A percentile compares a stretch with the other conserved stretches of the same genome.
Conservation (phyloP, 1,140 invertebrate species). For the Trichonephila inaurata region DNA sequence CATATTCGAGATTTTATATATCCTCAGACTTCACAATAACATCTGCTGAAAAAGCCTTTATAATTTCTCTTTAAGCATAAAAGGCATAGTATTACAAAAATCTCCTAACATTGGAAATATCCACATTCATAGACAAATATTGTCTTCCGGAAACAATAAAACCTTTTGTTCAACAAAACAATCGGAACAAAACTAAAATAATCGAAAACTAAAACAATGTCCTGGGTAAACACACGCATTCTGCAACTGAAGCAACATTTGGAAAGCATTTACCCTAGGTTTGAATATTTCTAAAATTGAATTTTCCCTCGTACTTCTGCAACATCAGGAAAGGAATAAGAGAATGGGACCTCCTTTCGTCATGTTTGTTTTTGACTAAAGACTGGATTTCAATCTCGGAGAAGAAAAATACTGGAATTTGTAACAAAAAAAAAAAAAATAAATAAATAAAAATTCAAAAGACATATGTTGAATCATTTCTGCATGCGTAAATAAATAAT, state of each 20-base stretch:
- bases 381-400: background rate
- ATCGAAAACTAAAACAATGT: no score
- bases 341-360: background rate
- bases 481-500: slow-evolving; percentile 5
- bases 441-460: background rate
- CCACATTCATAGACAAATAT: background rate
- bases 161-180: background rate
- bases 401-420: background rate
- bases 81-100: no score
- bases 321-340: background rate
- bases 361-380: background rate
- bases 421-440: no score
- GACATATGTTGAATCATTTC: background rate
- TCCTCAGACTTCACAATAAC: no score
- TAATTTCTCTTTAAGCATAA: no score
- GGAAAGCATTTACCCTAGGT: background rate
- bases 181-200: no score
- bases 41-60: no score
- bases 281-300: background rate
- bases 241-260: background rate
- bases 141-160: background rate
- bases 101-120: no score
- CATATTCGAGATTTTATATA: no score
- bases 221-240: no score
- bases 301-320: background rate